These are phyloP conservation scores for Ephestia elutella DNA, from an alignment of 1,140 invertebrate species.

Conservation along the genomic window DNA sequence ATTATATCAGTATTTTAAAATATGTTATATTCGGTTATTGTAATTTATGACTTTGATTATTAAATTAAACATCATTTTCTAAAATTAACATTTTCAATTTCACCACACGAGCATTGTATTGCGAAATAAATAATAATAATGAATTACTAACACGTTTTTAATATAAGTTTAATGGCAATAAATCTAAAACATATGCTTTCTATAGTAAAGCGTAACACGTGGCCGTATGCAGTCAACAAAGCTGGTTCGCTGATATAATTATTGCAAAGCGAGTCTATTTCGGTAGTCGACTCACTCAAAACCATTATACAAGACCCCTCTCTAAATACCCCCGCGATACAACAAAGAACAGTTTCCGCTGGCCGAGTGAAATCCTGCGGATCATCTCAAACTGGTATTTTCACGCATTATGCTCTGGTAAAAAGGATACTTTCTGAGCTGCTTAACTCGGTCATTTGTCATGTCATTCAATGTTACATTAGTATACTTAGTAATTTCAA, in stretches of 20 bases:
- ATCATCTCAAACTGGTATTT: slow-evolving; percentile 20
- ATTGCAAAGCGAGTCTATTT: slow-evolving; percentile 57
- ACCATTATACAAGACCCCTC: slow-evolving; percentile 30
- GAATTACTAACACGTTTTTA: neutral
- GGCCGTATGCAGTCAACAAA: slow-evolving; percentile 37
- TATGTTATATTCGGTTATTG: too few species aligned
- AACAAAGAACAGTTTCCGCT: slow-evolving; percentile 18
- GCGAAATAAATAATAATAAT: too few species aligned
- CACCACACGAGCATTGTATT: too few species aligned
- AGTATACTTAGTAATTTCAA: slow-evolving; percentile 17
- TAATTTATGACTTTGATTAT: too few species aligned
- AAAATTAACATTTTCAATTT: too few species aligned
- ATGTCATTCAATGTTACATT: slow-evolving; percentile 33
- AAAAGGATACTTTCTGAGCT: slow-evolving; percentile 31
- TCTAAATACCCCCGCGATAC: slow-evolving; percentile 2
- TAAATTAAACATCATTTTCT: too few species aligned
- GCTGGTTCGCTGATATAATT: slow-evolving; percentile 53
- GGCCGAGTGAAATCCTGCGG: slow-evolving; percentile 15
- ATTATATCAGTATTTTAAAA: too few species aligned
- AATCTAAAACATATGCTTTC: slow-evolving; percentile 1
- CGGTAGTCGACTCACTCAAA: slow-evolving; percentile 37
- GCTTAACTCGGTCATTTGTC: slow-evolving; percentile 29
- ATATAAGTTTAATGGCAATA: slow-evolving; percentile 3
- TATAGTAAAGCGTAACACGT: slow-evolving; percentile 10
- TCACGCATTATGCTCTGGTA: slow-evolving; percentile 18